These are phyloP conservation scores for Eptatretus atami DNA, from an alignment of 2,797 vertebrate species.

Conservation along the genomic window DNA sequence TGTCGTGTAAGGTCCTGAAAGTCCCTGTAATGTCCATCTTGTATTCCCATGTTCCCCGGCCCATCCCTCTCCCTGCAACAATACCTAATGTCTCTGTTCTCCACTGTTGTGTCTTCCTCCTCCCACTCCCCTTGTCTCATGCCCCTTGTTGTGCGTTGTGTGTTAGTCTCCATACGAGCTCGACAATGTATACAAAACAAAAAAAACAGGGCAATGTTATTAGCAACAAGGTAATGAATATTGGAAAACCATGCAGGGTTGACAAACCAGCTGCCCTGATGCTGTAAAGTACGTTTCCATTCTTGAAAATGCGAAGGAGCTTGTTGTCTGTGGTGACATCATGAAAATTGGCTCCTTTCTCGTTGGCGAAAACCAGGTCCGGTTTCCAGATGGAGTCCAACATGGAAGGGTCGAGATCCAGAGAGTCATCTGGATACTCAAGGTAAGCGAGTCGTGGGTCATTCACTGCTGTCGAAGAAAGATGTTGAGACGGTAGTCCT, in stretches of 20 bases:
- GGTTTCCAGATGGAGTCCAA: slow-evolving; percentile 98
- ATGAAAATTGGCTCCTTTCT: slow-evolving; percentile 91
- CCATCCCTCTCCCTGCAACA: too few species aligned
- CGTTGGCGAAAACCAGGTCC: slow-evolving; percentile 88
- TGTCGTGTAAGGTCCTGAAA: too few species aligned
- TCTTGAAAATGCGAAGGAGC: slow-evolving; percentile 65
- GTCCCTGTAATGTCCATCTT: too few species aligned
- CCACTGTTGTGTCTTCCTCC: too few species aligned
- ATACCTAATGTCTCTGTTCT: too few species aligned
- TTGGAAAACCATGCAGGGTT: too few species aligned
- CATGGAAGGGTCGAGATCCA: slow-evolving; percentile 93
- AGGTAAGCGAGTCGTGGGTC: slow-evolving; percentile 79
- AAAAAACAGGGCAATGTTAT: too few species aligned
- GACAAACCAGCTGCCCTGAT: slow-evolving; percentile 30
- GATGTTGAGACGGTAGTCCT: slow-evolving; percentile 95
- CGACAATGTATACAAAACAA: too few species aligned
- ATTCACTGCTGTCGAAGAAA: slow-evolving; percentile 85
- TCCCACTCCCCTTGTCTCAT: too few species aligned
- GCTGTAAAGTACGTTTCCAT: slow-evolving; percentile 80
- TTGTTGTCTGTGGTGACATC: slow-evolving; percentile 98
- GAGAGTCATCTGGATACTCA: slow-evolving; percentile 64
- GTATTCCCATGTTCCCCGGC: too few species aligned
- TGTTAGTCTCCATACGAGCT: too few species aligned
- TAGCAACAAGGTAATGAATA: background rate
- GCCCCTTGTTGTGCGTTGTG: too few species aligned